Percentiles rank a stretch among this genome's conserved stretches.
Conservation (phyloP, 2,113 vertebrate genomes). For the Trogon surrucura region DNA sequence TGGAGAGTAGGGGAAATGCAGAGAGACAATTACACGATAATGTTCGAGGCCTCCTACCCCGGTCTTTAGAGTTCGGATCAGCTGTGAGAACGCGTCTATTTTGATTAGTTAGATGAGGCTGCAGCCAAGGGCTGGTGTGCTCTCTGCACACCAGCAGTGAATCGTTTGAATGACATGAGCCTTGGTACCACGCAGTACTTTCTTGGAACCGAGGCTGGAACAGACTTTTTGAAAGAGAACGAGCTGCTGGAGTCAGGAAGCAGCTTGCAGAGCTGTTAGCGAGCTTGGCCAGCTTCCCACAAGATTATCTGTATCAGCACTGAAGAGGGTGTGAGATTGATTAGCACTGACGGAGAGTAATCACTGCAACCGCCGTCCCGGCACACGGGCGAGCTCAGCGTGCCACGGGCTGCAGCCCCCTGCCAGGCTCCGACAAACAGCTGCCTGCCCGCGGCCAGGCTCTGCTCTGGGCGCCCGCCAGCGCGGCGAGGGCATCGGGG, state of each 20-base stretch:
- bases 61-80: constrained; percentile 10
- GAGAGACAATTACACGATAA: constrained; percentile 41
- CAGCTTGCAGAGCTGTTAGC: constrained; percentile 54
- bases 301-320: constrained; percentile 57
- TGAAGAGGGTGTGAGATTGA: constrained; percentile 73
- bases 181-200: neutral
- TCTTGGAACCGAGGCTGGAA: constrained; percentile 36
- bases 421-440: constrained; percentile 59
- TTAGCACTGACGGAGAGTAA: constrained; percentile 66
- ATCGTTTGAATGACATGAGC: neutral
- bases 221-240: neutral
- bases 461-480: constrained; percentile 36
- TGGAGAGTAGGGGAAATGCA: constrained; percentile 18
- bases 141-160: constrained; percentile 1
- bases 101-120: constrained; percentile 1
- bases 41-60: neutral
- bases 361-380: constrained; percentile 42
- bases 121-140: constrained; percentile 3
- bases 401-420: constrained; percentile 47
- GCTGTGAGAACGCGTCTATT: neutral
- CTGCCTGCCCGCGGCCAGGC: constrained; percentile 54
- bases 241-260: constrained; percentile 36
- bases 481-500: constrained; percentile 10
- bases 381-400: neutral
- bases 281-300: constrained; percentile 64